Base-by-base conservation (phyloP, 2,113 vertebrate species). In the Paraplagusia blochii region DNA sequence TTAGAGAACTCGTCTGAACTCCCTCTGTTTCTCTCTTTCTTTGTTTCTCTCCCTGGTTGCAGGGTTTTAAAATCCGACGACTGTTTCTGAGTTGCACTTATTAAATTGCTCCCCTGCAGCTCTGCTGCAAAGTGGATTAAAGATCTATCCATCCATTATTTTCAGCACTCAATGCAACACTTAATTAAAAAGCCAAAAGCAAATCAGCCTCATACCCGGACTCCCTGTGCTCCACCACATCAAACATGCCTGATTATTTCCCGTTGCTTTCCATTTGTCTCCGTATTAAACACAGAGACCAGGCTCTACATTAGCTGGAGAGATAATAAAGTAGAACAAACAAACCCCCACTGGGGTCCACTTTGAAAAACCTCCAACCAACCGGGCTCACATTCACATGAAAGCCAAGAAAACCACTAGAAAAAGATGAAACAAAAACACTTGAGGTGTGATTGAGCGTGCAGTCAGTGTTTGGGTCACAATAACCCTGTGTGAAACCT, bases 111-210 rank as follows among this genome's bases (percentile, higher is more conserved):
- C 62, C 42, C 49, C 35, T 83, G 79, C 80, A 85, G 79, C 63
- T 57, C 61, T 52, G 64, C 66, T 71, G 55, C 53, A 77, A 76
- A 80, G 68, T 80, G 64, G 72, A 87, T 88, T 82, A 82, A 81
- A 79, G 22, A 60, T 56, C 47, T 35, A 70, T 56, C 16, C 74
- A 76, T 85, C 65, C 63, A 78, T 84, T 75, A 79, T 13, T 40
- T 56, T 77, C 34, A 65, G 44, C 5, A 36, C 44, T 72, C 29
- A 77, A 66, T 72, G 65, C 44, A 57, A 74, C 72, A 74, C 61
- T 86, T 88, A 59, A 88, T 88, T 77, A 82, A 85, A 85, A 81
- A 66, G 52, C 46, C 44, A 72, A 22, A 8, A 15, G 51, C 75
- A 43, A 53, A 49, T 17, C n/a, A 47, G 44, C 60, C 51, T 40